A percentile compares a stretch with the other conserved stretches of the same genome.
phyloP scores from a whole-genome alignment of 2,113 vertebrate genomes.

The Phyllopteryx taeniolatus region DNA sequence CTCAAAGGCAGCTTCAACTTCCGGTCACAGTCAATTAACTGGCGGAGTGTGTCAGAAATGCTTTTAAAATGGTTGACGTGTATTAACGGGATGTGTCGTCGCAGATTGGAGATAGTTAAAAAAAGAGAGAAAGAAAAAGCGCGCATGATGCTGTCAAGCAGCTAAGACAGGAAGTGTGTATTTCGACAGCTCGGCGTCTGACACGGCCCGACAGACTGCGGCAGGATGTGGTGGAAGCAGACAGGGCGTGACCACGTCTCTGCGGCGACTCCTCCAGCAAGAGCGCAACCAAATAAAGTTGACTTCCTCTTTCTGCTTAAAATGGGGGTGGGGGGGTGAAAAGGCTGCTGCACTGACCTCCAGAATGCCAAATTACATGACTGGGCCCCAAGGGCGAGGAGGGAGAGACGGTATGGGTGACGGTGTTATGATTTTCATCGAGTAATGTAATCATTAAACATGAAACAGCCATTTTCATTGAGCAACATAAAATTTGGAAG shows the following conservation, averaged over 20 bases:
- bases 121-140: neutral
- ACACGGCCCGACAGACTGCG: constrained; percentile 44
- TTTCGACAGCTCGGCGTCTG: constrained; percentile 44
- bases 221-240: constrained; percentile 73
- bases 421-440: constrained; percentile 18
- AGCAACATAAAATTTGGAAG: neutral
- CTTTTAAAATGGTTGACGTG: neutral
- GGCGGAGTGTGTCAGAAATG: neutral
- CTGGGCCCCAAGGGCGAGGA: constrained; percentile 16
- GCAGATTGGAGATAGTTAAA: neutral
- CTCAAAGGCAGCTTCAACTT: neutral
- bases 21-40: neutral
- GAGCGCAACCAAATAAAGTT: constrained; percentile 55
- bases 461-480: neutral
- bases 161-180: constrained; percentile 37
- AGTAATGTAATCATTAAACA: neutral
- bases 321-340: too few relatives aligned
- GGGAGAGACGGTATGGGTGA: constrained; percentile 17
- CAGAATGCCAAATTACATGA: constrained; percentile 39
- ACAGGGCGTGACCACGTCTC: constrained; percentile 63
- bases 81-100: neutral
- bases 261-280: constrained; percentile 34
- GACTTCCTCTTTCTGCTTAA: constrained; percentile 42
- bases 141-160: neutral
- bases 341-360: neutral